Conservation (phyloP, 2,113 vertebrate species). For the Aleadryas rufinucha region DNA sequence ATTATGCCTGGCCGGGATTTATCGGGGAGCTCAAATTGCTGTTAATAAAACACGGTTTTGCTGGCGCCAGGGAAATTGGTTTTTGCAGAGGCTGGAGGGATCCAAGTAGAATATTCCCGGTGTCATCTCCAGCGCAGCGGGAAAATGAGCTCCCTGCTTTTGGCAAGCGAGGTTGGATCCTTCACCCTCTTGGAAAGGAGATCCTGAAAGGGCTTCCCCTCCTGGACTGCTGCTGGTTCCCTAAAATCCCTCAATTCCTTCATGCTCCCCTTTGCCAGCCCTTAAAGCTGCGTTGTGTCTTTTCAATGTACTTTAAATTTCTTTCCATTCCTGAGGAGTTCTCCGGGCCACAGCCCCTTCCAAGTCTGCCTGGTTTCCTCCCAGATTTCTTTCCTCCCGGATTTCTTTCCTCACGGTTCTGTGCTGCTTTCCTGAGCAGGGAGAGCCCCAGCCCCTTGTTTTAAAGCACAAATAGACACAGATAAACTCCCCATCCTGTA, state of each 20-base stretch:
- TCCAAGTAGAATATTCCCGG: neutral
- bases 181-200: neutral
- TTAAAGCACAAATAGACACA: neutral
- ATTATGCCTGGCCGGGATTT: conserved; percentile 1
- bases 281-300: neutral
- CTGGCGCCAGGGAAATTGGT: conserved; percentile 34
- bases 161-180: neutral
- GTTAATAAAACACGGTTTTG: conserved; percentile 43
- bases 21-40: conserved; percentile 30
- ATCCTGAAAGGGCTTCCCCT: neutral
- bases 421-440: neutral
- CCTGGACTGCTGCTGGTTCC: neutral
- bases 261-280: neutral
- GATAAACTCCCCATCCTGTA: neutral
- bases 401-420: neutral
- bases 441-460: neutral
- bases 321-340: neutral
- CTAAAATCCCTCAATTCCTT: neutral
- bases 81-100: neutral
- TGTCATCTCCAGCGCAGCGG: neutral
- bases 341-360: neutral
- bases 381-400: fast-evolving
- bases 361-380: neutral
- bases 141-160: neutral
- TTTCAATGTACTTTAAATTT: neutral